Evolutionary conservation across 2,113 vertebrate genomes (phyloP), one percentile per base, ranked within the genome.

Genomic region (Brachyhypopomus gauderio): DNA sequence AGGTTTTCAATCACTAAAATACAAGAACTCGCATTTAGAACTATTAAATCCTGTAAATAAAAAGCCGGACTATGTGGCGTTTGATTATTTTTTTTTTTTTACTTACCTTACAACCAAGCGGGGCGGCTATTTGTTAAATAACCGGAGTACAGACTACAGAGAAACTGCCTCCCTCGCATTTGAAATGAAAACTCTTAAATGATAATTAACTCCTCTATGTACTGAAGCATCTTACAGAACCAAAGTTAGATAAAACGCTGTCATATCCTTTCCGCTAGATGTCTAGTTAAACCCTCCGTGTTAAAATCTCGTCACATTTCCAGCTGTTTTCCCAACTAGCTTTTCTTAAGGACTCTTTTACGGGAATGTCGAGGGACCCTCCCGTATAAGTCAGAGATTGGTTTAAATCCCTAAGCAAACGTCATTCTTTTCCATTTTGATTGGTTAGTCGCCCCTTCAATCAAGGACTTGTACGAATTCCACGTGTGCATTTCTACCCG

Each of bases 401-500:
- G 92, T 48, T 55, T 16, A 4, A 5, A 2, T 12, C 0, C 0
- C 22, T 0, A 19, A 4, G 41, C 2, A 25, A 3, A 25, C 85
- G 80, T 91, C 87, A 90, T 17, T 36, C 0, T 0, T 0, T 9
- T 56, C n/a, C 0, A 9, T 72, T 25, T 0, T 78, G 9, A 92
- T 92, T 92, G 91, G 92, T 56, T 71, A 4, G 22, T 0, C 0
- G 0, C 0, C 30, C 7, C 75, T 86, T 91, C 92, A 17, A 30
- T 93, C 88, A 79, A 70, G 16, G 6, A 7, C 55, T 80, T 73
- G 87, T 9, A 22, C 34, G 41, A 72, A 52, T 85, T 90, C 91
- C 92, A 94, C 93, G 93, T 93, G 92, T 92, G 92, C 93, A 93
- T 81, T 89, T 90, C 89, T 74, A 78, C 88, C 88, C 82, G 78